Percentiles rank a stretch among this genome's conserved stretches.
Evolutionary conservation across 1,140 invertebrate genomes (phyloP).

Genomic region (Vanessa tameamea): DNA sequence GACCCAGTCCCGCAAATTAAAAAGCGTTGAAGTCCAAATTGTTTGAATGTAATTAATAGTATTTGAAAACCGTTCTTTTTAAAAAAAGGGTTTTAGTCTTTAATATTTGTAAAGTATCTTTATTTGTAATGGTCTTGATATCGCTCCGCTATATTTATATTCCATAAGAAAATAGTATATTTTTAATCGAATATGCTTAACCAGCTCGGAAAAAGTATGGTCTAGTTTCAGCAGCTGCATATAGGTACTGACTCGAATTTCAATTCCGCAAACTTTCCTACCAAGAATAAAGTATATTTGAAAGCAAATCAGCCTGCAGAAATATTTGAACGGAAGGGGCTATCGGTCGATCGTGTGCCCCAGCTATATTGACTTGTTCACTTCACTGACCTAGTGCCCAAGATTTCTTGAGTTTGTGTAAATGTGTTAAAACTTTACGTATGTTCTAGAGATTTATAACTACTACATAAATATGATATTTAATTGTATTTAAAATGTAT

Average conservation of each 20-base stretch:
- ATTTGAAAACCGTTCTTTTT: no score
- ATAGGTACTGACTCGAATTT: neutral
- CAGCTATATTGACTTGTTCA: conserved; percentile 24
- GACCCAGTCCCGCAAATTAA: neutral
- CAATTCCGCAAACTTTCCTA: neutral
- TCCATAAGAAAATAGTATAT: no score
- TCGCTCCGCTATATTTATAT: no score
- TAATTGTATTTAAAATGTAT: no score
- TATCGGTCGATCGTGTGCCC: conserved; percentile 21
- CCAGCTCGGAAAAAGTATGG: neutral
- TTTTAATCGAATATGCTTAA: no score
- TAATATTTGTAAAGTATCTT: no score
- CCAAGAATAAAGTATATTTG: conserved; percentile 29
- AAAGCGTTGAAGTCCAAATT: no score
- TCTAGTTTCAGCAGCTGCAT: neutral
- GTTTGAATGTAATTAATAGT: no score
- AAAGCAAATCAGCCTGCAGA: conserved; percentile 24
- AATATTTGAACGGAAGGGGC: conserved; percentile 33
- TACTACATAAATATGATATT: no score
- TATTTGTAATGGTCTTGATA: no score
- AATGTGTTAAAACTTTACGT: neutral
- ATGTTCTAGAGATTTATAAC: no score
- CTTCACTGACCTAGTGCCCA: conserved; percentile 29
- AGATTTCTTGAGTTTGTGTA: conserved; percentile 11
- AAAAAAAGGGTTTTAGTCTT: no score